Percentiles rank a stretch among this genome's conserved stretches.
phyloP scores from a whole-genome alignment of 2,888 invertebrate genomes.

The Cephus nigrinus region DNA sequence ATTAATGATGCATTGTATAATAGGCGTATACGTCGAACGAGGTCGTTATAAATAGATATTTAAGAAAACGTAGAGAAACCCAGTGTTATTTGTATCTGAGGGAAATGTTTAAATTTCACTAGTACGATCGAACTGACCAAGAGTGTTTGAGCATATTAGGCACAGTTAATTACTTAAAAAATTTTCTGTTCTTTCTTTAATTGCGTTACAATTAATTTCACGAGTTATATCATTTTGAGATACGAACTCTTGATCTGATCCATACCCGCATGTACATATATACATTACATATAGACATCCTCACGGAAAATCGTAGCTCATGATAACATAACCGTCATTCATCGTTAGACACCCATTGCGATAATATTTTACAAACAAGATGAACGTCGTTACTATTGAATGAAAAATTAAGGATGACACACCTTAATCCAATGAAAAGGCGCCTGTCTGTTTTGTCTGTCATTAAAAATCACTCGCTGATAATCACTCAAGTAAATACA shows the following conservation, averaged over 20 bases:
- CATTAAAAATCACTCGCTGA: neutral
- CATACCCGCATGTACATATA: neutral
- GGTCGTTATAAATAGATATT: constrained; percentile 14
- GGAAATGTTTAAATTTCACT: neutral
- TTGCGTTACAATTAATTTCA: neutral
- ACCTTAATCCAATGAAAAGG: neutral
- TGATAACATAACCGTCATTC: neutral
- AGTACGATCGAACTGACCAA: neutral
- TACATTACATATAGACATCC: neutral
- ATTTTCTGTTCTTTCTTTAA: neutral
- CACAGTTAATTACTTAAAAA: neutral
- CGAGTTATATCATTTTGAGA: neutral
- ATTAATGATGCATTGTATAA: neutral
- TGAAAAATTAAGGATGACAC: neutral
- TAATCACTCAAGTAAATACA: neutral
- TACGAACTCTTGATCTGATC: neutral
- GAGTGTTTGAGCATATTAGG: neutral
- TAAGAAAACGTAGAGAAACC: constrained; percentile 11
- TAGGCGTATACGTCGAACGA: neutral
- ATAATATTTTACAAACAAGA: neutral
- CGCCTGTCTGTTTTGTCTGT: neutral
- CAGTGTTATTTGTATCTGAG: neutral
- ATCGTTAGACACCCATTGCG: neutral
- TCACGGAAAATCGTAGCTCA: neutral
- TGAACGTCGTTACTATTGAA: neutral